phyloP scores from a whole-genome alignment of 2,888 invertebrate genomes.

The Mimumesa dahlbomi region DNA sequence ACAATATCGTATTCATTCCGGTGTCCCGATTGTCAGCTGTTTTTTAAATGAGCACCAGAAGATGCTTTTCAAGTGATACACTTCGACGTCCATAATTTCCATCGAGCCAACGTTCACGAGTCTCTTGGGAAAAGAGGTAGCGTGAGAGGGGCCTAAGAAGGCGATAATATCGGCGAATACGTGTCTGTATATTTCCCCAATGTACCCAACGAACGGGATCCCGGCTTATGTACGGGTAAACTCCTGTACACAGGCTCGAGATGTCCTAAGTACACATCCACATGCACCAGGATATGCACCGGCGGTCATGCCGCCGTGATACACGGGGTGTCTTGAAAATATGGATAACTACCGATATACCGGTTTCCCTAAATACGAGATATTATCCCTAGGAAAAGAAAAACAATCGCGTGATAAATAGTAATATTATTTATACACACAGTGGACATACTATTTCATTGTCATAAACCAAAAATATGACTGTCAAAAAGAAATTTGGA shows the following conservation, averaged over 20 bases:
- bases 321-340: conserved; percentile 11
- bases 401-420: too few species aligned
- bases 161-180: conserved; percentile 54
- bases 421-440: too few species aligned
- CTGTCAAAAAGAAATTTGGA: too few species aligned
- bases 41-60: too few species aligned
- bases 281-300: conserved; percentile 42
- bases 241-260: conserved; percentile 44
- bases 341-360: neutral
- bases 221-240: conserved; percentile 49
- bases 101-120: conserved; percentile 23
- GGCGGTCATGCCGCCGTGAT: conserved; percentile 8
- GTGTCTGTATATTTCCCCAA: conserved; percentile 51
- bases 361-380: neutral
- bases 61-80: neutral
- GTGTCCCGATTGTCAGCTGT: too few species aligned
- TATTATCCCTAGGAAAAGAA: neutral
- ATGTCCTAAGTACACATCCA: conserved; percentile 44
- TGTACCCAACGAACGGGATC: conserved; percentile 66
- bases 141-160: conserved; percentile 40
- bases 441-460: too few species aligned
- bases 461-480: too few species aligned
- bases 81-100: conserved; percentile 19
- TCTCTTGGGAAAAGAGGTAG: conserved; percentile 25
- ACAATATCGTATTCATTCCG: too few species aligned